A percentile compares a stretch with the other conserved stretches of the same genome.
These are phyloP conservation scores for Tetragnatha montana DNA, from an alignment of 2,888 invertebrate species.

Conservation along the genomic window DNA sequence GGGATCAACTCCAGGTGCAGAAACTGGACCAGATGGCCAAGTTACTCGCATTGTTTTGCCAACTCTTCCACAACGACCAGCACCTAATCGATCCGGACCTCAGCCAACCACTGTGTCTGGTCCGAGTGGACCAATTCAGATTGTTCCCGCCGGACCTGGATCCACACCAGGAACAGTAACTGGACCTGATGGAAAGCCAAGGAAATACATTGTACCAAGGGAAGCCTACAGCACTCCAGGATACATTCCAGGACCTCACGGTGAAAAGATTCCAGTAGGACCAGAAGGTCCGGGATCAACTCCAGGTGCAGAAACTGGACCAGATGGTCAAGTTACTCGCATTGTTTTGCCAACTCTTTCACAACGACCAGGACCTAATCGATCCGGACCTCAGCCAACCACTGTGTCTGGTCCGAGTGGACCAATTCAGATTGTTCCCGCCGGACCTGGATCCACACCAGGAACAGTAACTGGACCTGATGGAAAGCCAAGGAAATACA, in stretches of 20 bases:
- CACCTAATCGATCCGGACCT: not conserved
- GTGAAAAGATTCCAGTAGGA: slow-evolving; percentile 18
- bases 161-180: slow-evolving; percentile 13
- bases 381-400: not conserved
- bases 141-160: slow-evolving; percentile 15
- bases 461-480: slow-evolving; percentile 24
- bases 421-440: slow-evolving; percentile 12
- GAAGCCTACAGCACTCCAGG: slow-evolving; percentile 26
- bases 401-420: slow-evolving; percentile 16
- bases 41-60: slow-evolving; percentile 6
- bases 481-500: slow-evolving; percentile 6
- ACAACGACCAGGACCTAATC: not conserved
- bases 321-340: not conserved
- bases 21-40: slow-evolving; percentile 26
- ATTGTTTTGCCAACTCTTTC: slow-evolving; percentile 3
- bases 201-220: not conserved
- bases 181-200: slow-evolving; percentile 23
- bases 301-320: slow-evolving; percentile 7
- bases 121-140: slow-evolving; percentile 20
- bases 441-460: slow-evolving; percentile 35
- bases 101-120: slow-evolving; percentile 1
- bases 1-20: slow-evolving; percentile 31
- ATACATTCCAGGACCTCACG: slow-evolving; percentile 27
- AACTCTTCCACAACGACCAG: not conserved
- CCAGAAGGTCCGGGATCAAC: slow-evolving; percentile 27